Base-by-base conservation (phyloP, 1,140 invertebrate species). In the Drosophila repletoides region DNA sequence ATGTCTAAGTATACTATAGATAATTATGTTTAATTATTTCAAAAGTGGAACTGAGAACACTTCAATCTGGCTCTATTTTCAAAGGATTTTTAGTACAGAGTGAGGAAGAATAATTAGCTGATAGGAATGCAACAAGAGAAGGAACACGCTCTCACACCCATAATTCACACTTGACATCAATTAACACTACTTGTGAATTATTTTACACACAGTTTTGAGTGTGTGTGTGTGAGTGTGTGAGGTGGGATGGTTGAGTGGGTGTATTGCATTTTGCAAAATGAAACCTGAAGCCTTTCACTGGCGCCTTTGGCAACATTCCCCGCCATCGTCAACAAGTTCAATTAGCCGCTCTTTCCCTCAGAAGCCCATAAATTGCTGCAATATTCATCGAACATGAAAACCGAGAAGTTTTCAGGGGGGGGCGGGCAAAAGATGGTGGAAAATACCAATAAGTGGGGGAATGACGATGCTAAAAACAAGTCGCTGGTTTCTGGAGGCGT, bases 321-420 rank as follows among this genome's bases (percentile, higher is more conserved):
- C 40, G 17, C 7, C 41, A 41, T 29, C 38, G 45, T 60, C 77
- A 81, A 76, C 73, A 72, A 70, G 73, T 81, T 83, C 64, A 76
- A 81, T 70, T 77, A 70, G 60, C 15, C 28, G 3, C 15, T 15
- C 26, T 1, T 9, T 15, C 1, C n/a, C 28, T 24, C 40, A 9
- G 2, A 2, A 6, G 5, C 15, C 14, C 10, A 31, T 24, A 76
- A 69, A 24, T 64, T 46, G 41, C 61, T 68, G 74, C 55, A 9
- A 31, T 43, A 41, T 51, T 66, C 59, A 76, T 83, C 77, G 77
- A 81, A 83, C 58, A 64, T 45, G 76, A 80, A 61, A 68, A 64
- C 76, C 72, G 51, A 64, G 52, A 80, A 83, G 61, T 76, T 80
- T 81, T 38, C 41, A 4, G n/a, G n/a, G n/a, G n/a, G n/a, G n/a